phyloP scores from a whole-genome alignment of 2,797 vertebrate species.

The Sebastes ruberrimus region DNA sequence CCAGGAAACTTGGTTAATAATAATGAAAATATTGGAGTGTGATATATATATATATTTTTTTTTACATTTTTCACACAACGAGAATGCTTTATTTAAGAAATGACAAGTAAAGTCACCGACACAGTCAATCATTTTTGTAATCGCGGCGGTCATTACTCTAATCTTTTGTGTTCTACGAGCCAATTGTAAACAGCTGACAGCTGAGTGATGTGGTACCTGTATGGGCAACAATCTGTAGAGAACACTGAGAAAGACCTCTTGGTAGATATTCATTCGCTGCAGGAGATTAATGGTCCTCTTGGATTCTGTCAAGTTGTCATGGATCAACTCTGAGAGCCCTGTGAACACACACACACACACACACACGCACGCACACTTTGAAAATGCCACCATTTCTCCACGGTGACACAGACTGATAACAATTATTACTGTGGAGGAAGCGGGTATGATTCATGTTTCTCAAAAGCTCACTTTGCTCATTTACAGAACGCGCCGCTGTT shows the following conservation, averaged over 20 bases:
- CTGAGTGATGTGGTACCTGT: conserved; percentile 82
- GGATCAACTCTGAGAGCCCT: conserved; percentile 92
- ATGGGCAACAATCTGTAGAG: conserved; percentile 92
- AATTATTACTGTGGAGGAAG: background rate
- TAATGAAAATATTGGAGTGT: background rate
- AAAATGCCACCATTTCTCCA: conserved; percentile 18
- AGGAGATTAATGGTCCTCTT: conserved; percentile 97
- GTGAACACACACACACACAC: conserved; percentile 10
- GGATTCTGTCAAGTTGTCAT: conserved; percentile 98
- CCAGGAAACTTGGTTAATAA: background rate
- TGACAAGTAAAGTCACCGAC: background rate
- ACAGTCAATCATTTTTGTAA: background rate
- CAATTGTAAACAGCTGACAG: background rate
- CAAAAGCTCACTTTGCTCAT: conserved; percentile 7
- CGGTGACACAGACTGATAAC: conserved; percentile 1
- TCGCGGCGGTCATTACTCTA: background rate
- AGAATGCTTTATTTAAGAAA: background rate
- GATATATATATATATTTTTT: background rate
- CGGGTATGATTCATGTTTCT: background rate
- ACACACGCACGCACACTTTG: background rate
- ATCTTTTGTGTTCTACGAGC: conserved; percentile 9
- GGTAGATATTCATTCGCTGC: conserved; percentile 98
- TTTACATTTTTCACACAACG: background rate
- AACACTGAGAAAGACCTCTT: conserved; percentile 94
- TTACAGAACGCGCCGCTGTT: background rate